Base-by-base conservation (phyloP, 2,113 vertebrate species). In the Pachyramphus minor region DNA sequence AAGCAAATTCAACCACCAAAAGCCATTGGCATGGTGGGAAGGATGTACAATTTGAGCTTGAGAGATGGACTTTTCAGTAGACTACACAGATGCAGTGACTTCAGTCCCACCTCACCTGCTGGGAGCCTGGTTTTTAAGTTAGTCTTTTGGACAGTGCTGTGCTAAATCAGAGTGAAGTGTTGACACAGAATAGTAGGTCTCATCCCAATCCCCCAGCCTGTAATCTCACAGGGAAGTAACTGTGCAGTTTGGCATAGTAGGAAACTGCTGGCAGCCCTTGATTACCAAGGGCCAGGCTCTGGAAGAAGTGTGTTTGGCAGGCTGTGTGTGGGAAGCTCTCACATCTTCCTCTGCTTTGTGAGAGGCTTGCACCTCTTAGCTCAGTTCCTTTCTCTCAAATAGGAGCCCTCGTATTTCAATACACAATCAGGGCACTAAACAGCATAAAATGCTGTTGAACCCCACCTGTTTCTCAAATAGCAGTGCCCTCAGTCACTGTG, bases 301-400 rank as follows among this genome's bases (percentile, higher is more conserved):
- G 79, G 45, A 74, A 91, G 87, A 56, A 87, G 56, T 7, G 52
- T 53, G 44, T 56, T 86, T 92, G 72, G 82, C 81, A 71, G 73
- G 68, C 71, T 35, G 4, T 1, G 15, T 59, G 71, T 78, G 68
- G 45, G 62, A 87, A 95, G 82, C 79, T 91, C 59, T 0, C 44
- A 6, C 49, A 25, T 44, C 64, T 76, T 93, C 62, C 69, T 86
- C 63, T 89, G 20, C 59, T 87, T 72, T 33, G 20, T 49, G 33
- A n/a, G 33, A 42, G n/a, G 21, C 45, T 76, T 27, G 50, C 62
- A 47, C 28, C 67, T 74, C 60, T n/a, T 42, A 33, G 41, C 55
- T 89, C 44, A 44, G 24, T 37, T 88, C 67, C 58, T 81, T 12
- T 28, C 55, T 55, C 45, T 59, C 76, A 33, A 49, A 4, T 5